Evolutionary conservation across 2,113 vertebrate genomes (phyloP), one percentile per base, ranked within the genome.

Genomic region (Cryptomyrus ogoouensis): DNA sequence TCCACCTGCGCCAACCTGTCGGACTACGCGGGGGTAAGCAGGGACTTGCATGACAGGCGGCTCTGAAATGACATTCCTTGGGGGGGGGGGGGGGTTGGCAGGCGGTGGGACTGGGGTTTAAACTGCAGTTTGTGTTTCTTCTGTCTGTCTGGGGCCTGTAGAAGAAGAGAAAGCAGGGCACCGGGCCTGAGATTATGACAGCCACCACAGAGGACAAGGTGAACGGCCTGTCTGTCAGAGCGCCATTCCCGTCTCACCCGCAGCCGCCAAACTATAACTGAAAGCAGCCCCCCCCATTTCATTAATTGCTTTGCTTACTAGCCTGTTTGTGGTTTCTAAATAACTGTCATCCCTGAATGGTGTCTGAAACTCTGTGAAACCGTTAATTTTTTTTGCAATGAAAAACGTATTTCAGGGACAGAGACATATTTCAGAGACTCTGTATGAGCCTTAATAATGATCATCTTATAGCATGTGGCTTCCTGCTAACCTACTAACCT

Each of bases 81-180:
- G 7, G 56, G 21, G 56, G 53, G 17, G 17, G 52, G 21, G 31
- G 39, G 2, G 39, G 5, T 5, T 52, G 49, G 8, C n/a, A 27
- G 21, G 27, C 7, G 6, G 89, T 46, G 17, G 52, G 70, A 21
- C 53, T 47, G 89, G 62, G 80, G 70, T 89, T 50, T 86, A 66
- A 89, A 83, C 44, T 15, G 52, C 80, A 52, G 15, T 88, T 46
- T 89, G 88, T 53, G 31, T 90, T 85, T 35, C 91, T 56, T 90
- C 90, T 92, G 17, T 90, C 1, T 87, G 58, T 8, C 15, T 90
- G 70, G 86, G 66, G 21, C 53, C 24, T 93, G 92, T 93, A 96
- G 96, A 96, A 96, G 90, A 96, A 96, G 91, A 95, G 96, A 93
- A 96, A 96, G 94, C 96, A 96, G 92, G 94, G 95, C 24, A 92